Conservation (phyloP, 2,888 invertebrate species). For the Dusona sp. region DNA sequence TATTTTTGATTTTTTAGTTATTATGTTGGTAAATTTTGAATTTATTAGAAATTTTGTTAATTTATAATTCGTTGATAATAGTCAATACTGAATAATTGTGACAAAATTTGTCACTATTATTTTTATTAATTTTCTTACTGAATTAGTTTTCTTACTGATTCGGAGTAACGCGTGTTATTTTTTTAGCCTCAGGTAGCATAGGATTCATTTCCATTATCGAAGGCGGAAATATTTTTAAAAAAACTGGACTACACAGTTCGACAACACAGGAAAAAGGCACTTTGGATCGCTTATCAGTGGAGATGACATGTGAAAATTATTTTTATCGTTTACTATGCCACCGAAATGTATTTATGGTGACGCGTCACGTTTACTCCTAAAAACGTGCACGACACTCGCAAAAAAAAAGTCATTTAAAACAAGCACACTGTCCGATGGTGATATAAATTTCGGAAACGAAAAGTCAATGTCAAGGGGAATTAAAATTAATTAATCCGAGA, state of each 20-base stretch:
- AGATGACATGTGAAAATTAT: background rate
- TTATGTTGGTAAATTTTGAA: too few species aligned
- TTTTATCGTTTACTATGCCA: background rate
- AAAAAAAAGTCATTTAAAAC: background rate
- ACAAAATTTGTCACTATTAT: background rate
- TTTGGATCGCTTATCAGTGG: background rate
- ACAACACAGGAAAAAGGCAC: background rate
- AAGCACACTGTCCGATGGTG: background rate
- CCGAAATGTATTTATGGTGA: background rate
- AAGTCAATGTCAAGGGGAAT: background rate
- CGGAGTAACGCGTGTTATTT: background rate
- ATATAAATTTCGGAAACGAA: background rate
- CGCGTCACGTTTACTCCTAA: background rate
- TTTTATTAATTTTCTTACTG: background rate
- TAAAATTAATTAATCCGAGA: background rate
- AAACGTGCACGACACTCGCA: background rate
- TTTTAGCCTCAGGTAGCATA: slow-evolving; percentile 40
- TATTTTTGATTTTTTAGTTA: too few species aligned
- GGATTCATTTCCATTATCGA: slow-evolving; percentile 57
- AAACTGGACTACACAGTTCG: background rate
- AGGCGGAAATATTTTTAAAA: background rate
- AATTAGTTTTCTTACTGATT: slow-evolving; percentile 40
- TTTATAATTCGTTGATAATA: too few species aligned
- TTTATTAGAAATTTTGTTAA: too few species aligned
- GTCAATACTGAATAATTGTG: too few species aligned